A percentile compares a stretch with the other conserved stretches of the same genome.
Evolutionary conservation across 2,888 invertebrate genomes (phyloP).

Genomic region (Ormyrus rosae): DNA sequence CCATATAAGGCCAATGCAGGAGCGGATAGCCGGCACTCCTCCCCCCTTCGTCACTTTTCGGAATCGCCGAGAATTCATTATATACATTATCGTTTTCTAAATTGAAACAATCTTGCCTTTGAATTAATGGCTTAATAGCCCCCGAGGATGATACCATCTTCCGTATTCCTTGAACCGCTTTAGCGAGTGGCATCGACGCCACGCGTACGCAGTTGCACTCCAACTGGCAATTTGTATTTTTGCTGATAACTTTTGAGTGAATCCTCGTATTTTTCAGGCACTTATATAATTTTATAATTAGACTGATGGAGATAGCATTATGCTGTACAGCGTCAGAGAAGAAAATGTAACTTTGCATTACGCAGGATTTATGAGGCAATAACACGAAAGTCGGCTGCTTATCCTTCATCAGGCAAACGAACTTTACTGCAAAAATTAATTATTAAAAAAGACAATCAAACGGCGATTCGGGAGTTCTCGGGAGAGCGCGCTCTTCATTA

Average conservation of each 20-base stretch:
- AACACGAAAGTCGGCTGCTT: constrained; percentile 26
- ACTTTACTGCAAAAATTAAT: constrained; percentile 52
- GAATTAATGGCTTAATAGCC: constrained; percentile 48
- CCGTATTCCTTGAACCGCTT: constrained; percentile 29
- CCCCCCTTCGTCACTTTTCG: constrained; percentile 15
- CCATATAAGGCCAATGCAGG: constrained; percentile 40
- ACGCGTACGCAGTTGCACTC: constrained; percentile 9
- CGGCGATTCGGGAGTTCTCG: constrained; percentile 52
- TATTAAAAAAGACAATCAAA: constrained; percentile 50
- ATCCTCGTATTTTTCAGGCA: too few species aligned
- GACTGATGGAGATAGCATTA: constrained; percentile 1
- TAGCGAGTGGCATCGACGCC: constrained; percentile 12
- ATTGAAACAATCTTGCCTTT: constrained; percentile 41
- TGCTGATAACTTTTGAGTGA: neutral
- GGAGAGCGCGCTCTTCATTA: constrained; percentile 63
- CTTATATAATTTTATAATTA: constrained; percentile 35
- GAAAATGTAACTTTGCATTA: constrained; percentile 27
- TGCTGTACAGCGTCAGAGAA: neutral
- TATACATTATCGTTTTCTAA: constrained; percentile 42
- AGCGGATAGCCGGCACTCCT: neutral
- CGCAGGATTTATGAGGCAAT: constrained; percentile 30
- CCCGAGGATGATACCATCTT: constrained; percentile 17
- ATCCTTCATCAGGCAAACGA: constrained; percentile 45
- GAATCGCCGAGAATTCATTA: constrained; percentile 38
- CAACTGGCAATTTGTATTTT: constrained; percentile 28